Base-by-base conservation (phyloP, 2,113 vertebrate species). In the Callopanchax toddi region DNA sequence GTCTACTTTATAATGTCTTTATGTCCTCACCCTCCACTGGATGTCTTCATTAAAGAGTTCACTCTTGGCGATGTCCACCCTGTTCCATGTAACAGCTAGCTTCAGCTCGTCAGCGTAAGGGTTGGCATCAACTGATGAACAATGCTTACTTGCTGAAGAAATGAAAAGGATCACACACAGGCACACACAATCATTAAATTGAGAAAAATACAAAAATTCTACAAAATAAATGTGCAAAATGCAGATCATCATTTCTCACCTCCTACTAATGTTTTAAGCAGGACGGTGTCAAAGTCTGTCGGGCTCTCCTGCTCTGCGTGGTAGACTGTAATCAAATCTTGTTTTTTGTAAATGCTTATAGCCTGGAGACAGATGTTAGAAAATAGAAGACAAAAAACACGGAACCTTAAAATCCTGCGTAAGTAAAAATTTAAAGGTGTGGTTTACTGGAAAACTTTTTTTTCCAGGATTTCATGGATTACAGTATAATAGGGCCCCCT, bases 51-150 rank as follows among this genome's bases (percentile, higher is more conserved):
- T 94, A 78, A 97, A 96, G 40, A 97, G 93, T 84, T 96, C 94
- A n/a, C 92, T 96, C 79, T 93, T 94, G 46, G 95, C 95, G 11
- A 97, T 95, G 82, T 96, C 94, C 46, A 95, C 94, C 3, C 95
- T 93, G 89, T 96, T 95, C 95, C 95, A 97, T 1, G 95, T 92
- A 55, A 97, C 94, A 0, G 95, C 95, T 15, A 97, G 74, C 34
- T 91, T 96, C 79, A 96, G 82, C 74, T 97, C 94, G 29, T 97
- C 95, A 16, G 85, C 89, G 81, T 94, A 94, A 4, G 91, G 93
- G 10, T 82, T 91, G 29, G 85, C 87, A 11, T 92, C 79, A 0
- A 10, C 22, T 5, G 92, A 86, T 1, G 79, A 43, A 11, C 87
- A 88, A 15, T 87, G 88, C 65, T 91, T 88, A 56, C 92, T 94